Evolutionary conservation across 2,797 vertebrate species (phyloP).

Genomic region (Clarias laeviceps): DNA sequence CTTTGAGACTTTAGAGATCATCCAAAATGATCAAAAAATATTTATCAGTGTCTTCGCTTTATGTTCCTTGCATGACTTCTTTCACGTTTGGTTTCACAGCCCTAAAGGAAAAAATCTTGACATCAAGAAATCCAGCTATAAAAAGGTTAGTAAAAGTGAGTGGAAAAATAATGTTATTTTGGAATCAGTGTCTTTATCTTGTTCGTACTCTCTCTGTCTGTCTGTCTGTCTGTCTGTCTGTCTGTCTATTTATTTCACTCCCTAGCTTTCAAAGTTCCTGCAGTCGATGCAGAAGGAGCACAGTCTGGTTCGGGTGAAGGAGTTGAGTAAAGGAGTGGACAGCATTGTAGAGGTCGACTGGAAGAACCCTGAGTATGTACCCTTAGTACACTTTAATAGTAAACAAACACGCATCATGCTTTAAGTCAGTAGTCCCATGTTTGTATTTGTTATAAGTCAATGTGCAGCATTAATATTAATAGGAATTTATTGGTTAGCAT

Average conservation of each 20-base stretch:
- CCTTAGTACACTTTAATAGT: slow-evolving; percentile 46
- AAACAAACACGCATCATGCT: not conserved
- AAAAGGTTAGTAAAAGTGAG: slow-evolving; percentile 80
- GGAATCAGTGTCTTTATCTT: not conserved
- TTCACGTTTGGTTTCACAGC: slow-evolving; percentile 66
- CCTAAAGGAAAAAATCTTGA: slow-evolving; percentile 87
- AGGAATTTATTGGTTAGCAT: not conserved
- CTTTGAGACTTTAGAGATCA: too few relatives aligned
- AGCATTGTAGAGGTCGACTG: slow-evolving; percentile 94
- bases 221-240: not conserved
- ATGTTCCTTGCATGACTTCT: not conserved
- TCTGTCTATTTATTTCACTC: not conserved
- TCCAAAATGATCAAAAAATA: too few relatives aligned
- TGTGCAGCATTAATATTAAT: not conserved
- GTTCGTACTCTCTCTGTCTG: not conserved
- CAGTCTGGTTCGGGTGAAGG: slow-evolving; percentile 86
- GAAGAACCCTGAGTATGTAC: slow-evolving; percentile 85
- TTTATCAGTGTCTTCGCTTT: not conserved
- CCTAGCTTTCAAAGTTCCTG: slow-evolving; percentile 93
- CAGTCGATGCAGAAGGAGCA: slow-evolving; percentile 91
- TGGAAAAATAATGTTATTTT: not conserved
- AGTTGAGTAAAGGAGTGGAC: slow-evolving; percentile 93
- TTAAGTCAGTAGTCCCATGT: not conserved
- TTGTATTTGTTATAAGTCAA: not conserved
- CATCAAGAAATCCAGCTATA: slow-evolving; percentile 96